These are phyloP conservation scores for Hyperoplus lanceolatus DNA, from an alignment of 2,797 vertebrate genomes.

Conservation along the genomic window DNA sequence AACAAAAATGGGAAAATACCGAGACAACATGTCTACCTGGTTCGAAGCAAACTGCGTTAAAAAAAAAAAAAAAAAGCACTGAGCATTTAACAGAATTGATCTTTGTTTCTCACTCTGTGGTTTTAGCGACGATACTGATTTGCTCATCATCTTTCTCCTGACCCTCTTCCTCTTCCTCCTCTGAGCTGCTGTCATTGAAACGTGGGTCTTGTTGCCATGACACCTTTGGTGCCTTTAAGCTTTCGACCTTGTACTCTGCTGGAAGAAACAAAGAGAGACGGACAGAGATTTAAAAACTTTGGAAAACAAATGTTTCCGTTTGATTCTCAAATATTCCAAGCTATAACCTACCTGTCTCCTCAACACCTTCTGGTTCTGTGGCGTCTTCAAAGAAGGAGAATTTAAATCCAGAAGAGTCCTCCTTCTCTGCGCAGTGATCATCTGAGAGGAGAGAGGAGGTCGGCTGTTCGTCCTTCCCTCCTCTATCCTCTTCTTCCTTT, in stretches of 20 bases:
- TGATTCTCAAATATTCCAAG: not conserved
- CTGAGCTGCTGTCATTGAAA: constrained; percentile 94
- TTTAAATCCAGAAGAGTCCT: constrained; percentile 80
- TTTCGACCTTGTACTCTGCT: constrained; percentile 86
- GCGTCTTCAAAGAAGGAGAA: constrained; percentile 93
- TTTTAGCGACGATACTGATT: constrained; percentile 21
- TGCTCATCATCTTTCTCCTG: constrained; percentile 67
- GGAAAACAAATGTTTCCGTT: not conserved
- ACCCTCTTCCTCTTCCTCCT: constrained; percentile 85
- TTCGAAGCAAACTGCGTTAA: not conserved
- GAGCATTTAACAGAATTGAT: not conserved
- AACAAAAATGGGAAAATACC: not conserved
- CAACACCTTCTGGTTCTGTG: not conserved
- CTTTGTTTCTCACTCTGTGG: constrained; percentile 57
- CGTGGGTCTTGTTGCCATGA: constrained; percentile 89
- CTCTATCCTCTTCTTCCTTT: constrained; percentile 45
- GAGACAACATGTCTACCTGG: not conserved
- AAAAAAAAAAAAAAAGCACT: not conserved
- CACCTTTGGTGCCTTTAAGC: constrained; percentile 83
- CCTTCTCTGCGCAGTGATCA: not conserved
- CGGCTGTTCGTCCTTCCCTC: constrained; percentile 46
- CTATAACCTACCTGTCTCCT: constrained; percentile 81
- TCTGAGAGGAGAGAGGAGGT: constrained; percentile 30
- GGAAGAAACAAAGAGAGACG: constrained; percentile 1
- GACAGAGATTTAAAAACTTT: not conserved